Conservation (phyloP, 2,113 vertebrate genomes). For the Thamnaconus septentrionalis region DNA sequence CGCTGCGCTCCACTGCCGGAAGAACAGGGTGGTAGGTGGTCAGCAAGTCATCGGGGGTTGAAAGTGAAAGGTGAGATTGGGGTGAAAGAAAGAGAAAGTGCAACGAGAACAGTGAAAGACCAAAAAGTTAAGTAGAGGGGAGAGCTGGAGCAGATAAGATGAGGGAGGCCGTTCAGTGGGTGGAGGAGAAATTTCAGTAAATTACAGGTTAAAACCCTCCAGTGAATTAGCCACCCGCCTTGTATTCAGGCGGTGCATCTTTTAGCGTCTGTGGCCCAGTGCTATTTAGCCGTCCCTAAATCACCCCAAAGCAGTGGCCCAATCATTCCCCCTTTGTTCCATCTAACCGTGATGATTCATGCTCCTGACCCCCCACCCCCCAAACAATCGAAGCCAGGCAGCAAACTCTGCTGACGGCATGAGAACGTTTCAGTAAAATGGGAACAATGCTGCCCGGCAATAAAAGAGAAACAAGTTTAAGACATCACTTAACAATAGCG, state of each 20-base stretch:
- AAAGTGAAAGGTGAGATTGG: constrained; percentile 3
- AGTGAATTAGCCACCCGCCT: background rate
- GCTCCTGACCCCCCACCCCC: too few relatives aligned
- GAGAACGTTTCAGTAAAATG: constrained; percentile 51
- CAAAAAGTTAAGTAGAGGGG: constrained; percentile 10
- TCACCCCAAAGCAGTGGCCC: background rate
- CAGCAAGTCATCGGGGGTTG: background rate
- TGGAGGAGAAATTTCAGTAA: background rate
- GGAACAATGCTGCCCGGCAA: constrained; percentile 30
- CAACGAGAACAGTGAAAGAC: background rate
- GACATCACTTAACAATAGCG: constrained; percentile 48
- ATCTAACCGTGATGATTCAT: constrained; percentile 2
- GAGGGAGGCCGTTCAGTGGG: constrained; percentile 15
- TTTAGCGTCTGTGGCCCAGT: constrained; percentile 11
- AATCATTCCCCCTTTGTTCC: constrained; percentile 2
- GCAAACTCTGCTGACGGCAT: constrained; percentile 18
- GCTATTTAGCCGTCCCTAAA: background rate
- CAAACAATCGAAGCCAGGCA: too few relatives aligned
- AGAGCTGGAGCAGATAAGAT: constrained; percentile 1
- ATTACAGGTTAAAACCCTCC: constrained; percentile 8
- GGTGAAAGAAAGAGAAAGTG: background rate
- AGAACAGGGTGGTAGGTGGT: constrained; percentile 7
- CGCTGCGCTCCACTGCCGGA: constrained; percentile 84
- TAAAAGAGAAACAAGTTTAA: constrained; percentile 40
- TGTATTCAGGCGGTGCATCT: background rate